A percentile compares a stretch with the other conserved stretches of the same genome.
Evolutionary conservation across 2,888 invertebrate genomes (phyloP).

Genomic region (Eugnorisma glareosa): DNA sequence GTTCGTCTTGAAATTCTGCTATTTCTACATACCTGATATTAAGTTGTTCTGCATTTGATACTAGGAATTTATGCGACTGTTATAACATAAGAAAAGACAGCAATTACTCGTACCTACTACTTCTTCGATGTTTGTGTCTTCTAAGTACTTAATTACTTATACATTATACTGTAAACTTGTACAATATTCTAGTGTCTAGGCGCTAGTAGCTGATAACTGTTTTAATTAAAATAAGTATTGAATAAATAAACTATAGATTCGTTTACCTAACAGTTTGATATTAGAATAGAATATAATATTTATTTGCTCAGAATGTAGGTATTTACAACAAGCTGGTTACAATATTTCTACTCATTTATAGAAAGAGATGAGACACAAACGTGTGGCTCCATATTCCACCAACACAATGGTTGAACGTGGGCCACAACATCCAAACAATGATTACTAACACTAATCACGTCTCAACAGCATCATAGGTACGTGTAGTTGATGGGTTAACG

Average conservation of each 20-base stretch:
- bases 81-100: neutral
- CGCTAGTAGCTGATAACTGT: neutral
- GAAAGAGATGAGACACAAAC: neutral
- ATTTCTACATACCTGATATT: constrained; percentile 2
- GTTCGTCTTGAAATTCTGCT: constrained; percentile 15
- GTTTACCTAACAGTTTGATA: neutral
- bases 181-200: neutral
- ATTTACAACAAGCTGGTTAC: too few relatives aligned
- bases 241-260: neutral
- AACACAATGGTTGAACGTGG: constrained; percentile 21
- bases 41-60: neutral
- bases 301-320: too few relatives aligned
- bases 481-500: constrained; percentile 52
- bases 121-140: neutral
- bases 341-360: too few relatives aligned
- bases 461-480: constrained; percentile 14
- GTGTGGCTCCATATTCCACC: neutral
- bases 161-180: neutral
- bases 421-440: constrained; percentile 5
- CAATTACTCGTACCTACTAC: neutral
- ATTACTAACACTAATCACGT: constrained; percentile 32
- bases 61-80: neutral
- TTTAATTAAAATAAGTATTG: neutral
- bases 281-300: too few relatives aligned
- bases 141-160: neutral